Conservation (phyloP, 2,888 invertebrate species). For the Platycnemis pennipes region DNA sequence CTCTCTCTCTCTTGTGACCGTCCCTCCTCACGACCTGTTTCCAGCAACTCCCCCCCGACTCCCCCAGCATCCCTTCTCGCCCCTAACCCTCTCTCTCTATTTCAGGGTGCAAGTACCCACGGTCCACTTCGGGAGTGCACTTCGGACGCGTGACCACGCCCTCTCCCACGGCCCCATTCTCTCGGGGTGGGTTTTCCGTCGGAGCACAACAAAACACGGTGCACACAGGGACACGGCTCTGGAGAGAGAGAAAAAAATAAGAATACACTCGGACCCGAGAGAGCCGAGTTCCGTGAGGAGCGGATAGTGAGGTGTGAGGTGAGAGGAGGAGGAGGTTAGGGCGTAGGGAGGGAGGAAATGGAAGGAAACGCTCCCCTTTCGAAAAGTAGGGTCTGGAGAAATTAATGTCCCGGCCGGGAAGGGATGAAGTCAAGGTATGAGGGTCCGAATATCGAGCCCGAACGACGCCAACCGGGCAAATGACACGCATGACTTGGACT, state of each 20-base stretch:
- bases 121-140: not conserved
- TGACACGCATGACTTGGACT: no score
- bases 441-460: no score
- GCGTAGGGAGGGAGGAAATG: no score
- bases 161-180: not conserved
- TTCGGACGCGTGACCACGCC: not conserved
- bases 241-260: not conserved
- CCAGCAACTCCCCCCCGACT: not conserved
- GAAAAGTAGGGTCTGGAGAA: no score
- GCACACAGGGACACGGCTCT: not conserved
- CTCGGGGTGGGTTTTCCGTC: no score
- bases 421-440: no score
- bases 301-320: not conserved
- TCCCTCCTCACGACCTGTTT: not conserved
- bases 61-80: not conserved
- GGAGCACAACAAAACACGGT: not conserved
- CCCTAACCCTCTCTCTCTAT: no score
- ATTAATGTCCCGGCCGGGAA: no score
- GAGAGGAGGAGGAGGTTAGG: no score
- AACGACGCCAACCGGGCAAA: no score
- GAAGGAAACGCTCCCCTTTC: no score
- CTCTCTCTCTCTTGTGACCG: not conserved
- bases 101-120: not conserved
- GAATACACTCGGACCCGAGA: no score
- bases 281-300: not conserved